phyloP scores from a whole-genome alignment of 2,113 vertebrate genomes.

The Ctenodactylus gundi region DNA sequence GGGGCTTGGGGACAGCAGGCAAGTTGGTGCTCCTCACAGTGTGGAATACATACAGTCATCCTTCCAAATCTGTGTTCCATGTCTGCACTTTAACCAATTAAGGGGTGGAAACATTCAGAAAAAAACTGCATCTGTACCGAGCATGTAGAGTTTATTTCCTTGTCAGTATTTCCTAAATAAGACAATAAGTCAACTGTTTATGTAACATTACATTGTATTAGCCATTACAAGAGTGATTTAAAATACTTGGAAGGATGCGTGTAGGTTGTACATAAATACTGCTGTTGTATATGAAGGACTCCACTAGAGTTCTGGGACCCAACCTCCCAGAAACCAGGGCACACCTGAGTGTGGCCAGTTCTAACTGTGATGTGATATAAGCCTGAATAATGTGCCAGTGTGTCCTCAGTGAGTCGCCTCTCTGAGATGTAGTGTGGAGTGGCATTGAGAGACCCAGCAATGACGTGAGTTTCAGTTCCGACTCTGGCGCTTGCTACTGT shows the following conservation, averaged over 20 bases:
- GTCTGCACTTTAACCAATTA: background rate
- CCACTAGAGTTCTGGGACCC: too few species aligned
- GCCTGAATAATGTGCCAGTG: background rate
- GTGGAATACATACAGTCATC: rapidly evolving
- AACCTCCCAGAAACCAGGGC: background rate
- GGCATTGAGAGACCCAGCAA: background rate
- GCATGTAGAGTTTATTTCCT: background rate
- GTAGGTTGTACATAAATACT: background rate
- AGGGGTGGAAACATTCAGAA: background rate
- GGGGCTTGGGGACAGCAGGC: background rate
- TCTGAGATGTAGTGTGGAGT: too few species aligned
- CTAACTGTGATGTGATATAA: background rate
- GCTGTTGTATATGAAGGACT: background rate
- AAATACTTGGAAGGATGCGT: background rate
- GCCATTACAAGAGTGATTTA: background rate
- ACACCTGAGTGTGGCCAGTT: background rate
- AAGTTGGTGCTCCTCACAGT: background rate
- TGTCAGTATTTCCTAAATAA: background rate
- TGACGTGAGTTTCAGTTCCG: background rate
- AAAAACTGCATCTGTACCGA: background rate
- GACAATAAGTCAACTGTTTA: background rate
- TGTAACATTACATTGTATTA: background rate
- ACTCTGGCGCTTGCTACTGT: background rate
- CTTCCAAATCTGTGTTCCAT: too few species aligned
- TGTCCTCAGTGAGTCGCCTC: background rate